Evolutionary conservation across 2,113 vertebrate species (phyloP), one percentile per base, ranked within the genome.

Genomic region (Atherinomorus stipes): DNA sequence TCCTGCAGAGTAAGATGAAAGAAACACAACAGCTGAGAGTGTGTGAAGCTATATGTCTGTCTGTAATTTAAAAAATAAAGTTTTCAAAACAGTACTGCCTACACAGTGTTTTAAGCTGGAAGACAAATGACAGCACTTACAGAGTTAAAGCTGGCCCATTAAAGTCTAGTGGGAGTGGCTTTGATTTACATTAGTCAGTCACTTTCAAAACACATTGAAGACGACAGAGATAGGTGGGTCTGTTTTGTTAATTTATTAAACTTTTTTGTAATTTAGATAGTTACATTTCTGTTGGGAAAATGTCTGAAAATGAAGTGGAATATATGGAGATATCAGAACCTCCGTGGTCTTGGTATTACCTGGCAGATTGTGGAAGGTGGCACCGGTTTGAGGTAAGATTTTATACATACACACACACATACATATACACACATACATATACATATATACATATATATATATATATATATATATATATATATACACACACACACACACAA

Each of bases 351-450:
- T 97, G 96, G 96, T 96, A 94, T 88, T 97, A 95, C 73, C 86
- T 96, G 82, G 96, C 93, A 0, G 95, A 96, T 19, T 97, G 96
- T 75, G 96, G 95, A 44, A 91, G 93, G 78, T 97, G 96, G 95
- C 96, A 97, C 80, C 95, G 91, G 90, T 94, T 96, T 88, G 95
- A 97, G 95, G 96, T 97, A 95, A 25, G 0, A 0, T 18, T 31
- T 7, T 4, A 7, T 31, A 7, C 7, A 0, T 26, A n/a, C n/a
- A n/a, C n/a, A n/a, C n/a, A n/a, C n/a, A n/a, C n/a, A n/a, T n/a
- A n/a, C n/a, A n/a, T n/a, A n/a, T n/a, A n/a, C n/a, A n/a, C n/a
- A n/a, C n/a, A n/a, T n/a, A n/a, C n/a, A n/a, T n/a, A n/a, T n/a
- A n/a, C n/a, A n/a, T n/a, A n/a, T n/a, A n/a, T n/a, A n/a, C n/a